These are phyloP conservation scores for Chirona hameri DNA, from an alignment of 2,888 invertebrate species.

Conservation along the genomic window DNA sequence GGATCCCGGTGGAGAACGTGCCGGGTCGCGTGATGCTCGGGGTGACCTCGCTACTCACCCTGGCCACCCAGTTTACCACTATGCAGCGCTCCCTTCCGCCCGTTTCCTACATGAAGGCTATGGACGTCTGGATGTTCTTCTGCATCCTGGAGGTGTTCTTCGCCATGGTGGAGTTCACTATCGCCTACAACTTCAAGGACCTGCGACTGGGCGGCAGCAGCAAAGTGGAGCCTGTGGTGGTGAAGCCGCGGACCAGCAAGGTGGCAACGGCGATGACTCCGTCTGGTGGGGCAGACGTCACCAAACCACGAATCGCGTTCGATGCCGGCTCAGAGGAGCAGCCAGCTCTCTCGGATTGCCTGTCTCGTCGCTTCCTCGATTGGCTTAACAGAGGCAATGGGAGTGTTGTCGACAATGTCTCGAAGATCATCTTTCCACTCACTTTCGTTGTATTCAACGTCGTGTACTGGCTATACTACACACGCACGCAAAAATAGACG, in stretches of 20 bases:
- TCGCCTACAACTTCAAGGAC: not conserved
- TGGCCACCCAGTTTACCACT: too few species aligned
- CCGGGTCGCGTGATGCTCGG: not conserved
- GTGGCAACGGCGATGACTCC: not conserved
- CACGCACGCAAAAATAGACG: not conserved
- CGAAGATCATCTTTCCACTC: not conserved
- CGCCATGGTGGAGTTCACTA: not conserved
- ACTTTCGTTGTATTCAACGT: not conserved
- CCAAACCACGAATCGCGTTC: not conserved
- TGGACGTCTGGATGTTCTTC: slow-evolving; percentile 4
- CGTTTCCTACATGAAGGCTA: too few species aligned
- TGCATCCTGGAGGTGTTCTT: not conserved
- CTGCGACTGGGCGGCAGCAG: not conserved
- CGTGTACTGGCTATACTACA: not conserved
- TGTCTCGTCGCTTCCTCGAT: not conserved
- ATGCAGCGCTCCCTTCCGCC: too few species aligned
- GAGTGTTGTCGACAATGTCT: not conserved
- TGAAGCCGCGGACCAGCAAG: not conserved
- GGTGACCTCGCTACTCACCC: not conserved
- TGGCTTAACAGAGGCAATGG: not conserved
- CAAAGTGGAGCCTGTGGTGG: not conserved
- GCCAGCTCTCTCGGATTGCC: not conserved
- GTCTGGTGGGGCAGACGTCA: not conserved
- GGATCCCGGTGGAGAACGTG: slow-evolving; percentile 3
- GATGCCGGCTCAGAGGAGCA: not conserved